A percentile compares a stretch with the other conserved stretches of the same genome.
These are phyloP conservation scores for Euwallacea fornicatus DNA, from an alignment of 1,140 invertebrate genomes.

Conservation along the genomic window DNA sequence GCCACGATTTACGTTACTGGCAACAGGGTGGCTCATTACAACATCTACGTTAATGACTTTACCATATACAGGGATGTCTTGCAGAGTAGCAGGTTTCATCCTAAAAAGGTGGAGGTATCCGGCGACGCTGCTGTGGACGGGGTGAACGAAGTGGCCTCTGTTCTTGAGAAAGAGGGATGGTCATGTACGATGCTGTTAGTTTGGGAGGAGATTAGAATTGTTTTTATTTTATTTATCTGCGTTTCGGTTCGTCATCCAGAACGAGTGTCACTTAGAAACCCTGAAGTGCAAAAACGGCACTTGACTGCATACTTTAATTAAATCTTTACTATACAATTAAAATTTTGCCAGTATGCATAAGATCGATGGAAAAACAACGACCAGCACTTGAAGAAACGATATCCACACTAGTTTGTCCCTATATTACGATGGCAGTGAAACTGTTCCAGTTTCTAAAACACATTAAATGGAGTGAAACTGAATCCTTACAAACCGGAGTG, in stretches of 20 bases:
- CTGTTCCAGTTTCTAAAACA: constrained; percentile 8
- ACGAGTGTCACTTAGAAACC: no score
- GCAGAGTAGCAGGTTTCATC: constrained; percentile 21
- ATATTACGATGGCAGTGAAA: no score
- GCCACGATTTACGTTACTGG: constrained; percentile 1
- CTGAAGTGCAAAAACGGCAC: no score
- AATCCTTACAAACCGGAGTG: constrained; percentile 25
- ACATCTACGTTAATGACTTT: constrained; percentile 12
- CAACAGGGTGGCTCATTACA: background rate
- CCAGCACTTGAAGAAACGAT: no score
- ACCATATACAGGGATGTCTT: constrained; percentile 28
- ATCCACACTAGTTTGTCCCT: no score
- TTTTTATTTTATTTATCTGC: no score
- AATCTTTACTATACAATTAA: background rate
- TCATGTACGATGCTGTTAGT: constrained; percentile 25
- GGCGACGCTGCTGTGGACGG: constrained; percentile 3
- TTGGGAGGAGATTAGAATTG: background rate
- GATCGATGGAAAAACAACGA: no score
- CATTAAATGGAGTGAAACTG: constrained; percentile 13
- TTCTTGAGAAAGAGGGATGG: constrained; percentile 8
- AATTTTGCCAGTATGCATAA: background rate
- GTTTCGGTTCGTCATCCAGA: no score
- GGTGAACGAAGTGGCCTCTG: constrained; percentile 13
- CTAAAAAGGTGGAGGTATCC: constrained; percentile 8
- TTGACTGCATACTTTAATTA: no score